Percentiles rank a stretch among this genome's conserved stretches.
Evolutionary conservation across 1,140 invertebrate genomes (phyloP).

Genomic region (Periplaneta americana): DNA sequence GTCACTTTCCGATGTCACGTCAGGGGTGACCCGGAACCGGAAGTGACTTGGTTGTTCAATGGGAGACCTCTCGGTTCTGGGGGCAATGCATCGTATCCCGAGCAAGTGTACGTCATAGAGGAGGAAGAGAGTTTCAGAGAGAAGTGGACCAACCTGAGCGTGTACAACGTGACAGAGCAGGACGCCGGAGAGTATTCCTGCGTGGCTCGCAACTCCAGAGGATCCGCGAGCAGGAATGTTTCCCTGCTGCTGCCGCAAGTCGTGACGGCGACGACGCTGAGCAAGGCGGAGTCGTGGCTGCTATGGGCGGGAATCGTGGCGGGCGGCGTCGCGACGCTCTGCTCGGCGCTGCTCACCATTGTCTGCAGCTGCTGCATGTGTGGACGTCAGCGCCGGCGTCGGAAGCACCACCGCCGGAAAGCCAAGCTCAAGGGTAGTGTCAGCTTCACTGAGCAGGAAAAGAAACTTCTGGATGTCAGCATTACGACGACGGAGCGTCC

Average conservation of each 20-base stretch:
- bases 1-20: constrained; percentile 75
- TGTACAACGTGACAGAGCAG: constrained; percentile 64
- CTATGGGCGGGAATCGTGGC: constrained; percentile 48
- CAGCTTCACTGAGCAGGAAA: constrained; percentile 79
- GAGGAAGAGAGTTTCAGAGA: constrained; percentile 35
- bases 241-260: constrained; percentile 65
- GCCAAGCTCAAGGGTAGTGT: constrained; percentile 62
- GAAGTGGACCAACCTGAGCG: constrained; percentile 65
- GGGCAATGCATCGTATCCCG: constrained; percentile 32
- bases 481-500: constrained; percentile 68
- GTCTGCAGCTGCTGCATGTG: constrained; percentile 50
- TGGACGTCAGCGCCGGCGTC: constrained; percentile 37
- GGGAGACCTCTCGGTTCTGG: constrained; percentile 51
- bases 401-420: constrained; percentile 46
- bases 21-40: constrained; percentile 75
- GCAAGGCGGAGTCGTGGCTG: constrained; percentile 52
- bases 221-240: constrained; percentile 59
- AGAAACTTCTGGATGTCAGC: constrained; percentile 70
- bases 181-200: constrained; percentile 80
- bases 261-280: constrained; percentile 54
- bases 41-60: constrained; percentile 77
- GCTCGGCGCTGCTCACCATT: constrained; percentile 43
- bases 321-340: constrained; percentile 44
- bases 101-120: constrained; percentile 37
- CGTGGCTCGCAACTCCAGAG: constrained; percentile 67